Evolutionary conservation across 2,113 vertebrate species (phyloP).

Genomic region (Aramus guarauna): DNA sequence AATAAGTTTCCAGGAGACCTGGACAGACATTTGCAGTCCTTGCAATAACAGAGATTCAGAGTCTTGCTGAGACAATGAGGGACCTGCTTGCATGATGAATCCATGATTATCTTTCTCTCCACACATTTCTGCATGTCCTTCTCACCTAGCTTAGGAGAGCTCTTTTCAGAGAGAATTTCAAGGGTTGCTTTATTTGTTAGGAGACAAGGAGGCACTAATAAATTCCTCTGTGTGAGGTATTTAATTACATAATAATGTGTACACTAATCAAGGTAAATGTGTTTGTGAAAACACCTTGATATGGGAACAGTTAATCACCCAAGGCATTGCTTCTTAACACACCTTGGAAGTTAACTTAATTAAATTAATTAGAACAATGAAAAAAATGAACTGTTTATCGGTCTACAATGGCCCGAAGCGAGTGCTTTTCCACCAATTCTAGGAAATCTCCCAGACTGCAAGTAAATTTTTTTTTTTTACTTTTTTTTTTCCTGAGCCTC

Average conservation of each 20-base stretch:
- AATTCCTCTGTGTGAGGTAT: constrained; percentile 85
- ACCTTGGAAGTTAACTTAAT: constrained; percentile 85
- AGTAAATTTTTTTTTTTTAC: not conserved
- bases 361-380: constrained; percentile 86
- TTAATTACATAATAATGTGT: constrained; percentile 87
- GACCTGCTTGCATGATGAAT: not conserved
- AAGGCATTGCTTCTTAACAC: constrained; percentile 83
- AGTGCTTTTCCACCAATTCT: constrained; percentile 66
- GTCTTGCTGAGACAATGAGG: not conserved
- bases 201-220: constrained; percentile 82
- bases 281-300: constrained; percentile 86
- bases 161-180: constrained; percentile 73
- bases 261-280: constrained; percentile 87
- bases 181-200: constrained; percentile 79
- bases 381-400: constrained; percentile 81
- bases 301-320: constrained; percentile 86
- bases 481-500: not conserved
- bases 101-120: constrained; percentile 21
- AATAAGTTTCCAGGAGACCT: not conserved
- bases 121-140: constrained; percentile 44
- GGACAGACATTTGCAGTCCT: not conserved
- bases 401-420: constrained; percentile 75
- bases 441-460: constrained; percentile 59
- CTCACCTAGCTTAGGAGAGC: constrained; percentile 58
- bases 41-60: not conserved